Conservation (phyloP, 2,888 invertebrate genomes). For the Amblyjoppa proteus region DNA sequence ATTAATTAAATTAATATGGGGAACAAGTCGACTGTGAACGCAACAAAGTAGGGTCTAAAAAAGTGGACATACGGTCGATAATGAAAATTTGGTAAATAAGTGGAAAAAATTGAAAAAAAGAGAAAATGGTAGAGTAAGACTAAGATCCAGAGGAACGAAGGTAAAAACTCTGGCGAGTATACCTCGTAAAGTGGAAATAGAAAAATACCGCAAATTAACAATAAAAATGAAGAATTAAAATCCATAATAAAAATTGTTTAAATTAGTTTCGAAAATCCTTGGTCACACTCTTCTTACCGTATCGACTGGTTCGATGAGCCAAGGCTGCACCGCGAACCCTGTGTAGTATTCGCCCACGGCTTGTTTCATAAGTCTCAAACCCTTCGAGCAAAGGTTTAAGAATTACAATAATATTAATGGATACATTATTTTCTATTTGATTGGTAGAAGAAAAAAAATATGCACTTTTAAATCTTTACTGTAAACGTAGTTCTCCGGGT, state of each 20-base stretch:
- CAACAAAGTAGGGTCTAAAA: too few relatives aligned
- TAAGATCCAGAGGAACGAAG: too few relatives aligned
- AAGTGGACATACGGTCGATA: too few relatives aligned
- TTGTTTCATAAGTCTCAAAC: conserved; percentile 78
- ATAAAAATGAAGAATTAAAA: not conserved
- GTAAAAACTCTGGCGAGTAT: too few relatives aligned
- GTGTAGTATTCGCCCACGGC: conserved; percentile 73
- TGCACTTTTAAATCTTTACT: conserved; percentile 75
- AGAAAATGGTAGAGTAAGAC: too few relatives aligned
- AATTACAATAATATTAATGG: not conserved
- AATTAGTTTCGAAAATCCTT: not conserved
- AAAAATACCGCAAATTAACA: not conserved
- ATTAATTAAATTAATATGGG: too few relatives aligned
- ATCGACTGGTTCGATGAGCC: conserved; percentile 78
- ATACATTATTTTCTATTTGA: not conserved
- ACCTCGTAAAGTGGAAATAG: not conserved
- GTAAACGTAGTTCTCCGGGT: conserved; percentile 75
- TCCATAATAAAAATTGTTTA: not conserved
- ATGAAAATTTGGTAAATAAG: too few relatives aligned
- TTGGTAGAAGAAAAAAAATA: not conserved
- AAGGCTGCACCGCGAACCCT: conserved; percentile 79
- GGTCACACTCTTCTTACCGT: conserved; percentile 69
- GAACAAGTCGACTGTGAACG: too few relatives aligned
- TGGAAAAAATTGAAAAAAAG: too few relatives aligned
- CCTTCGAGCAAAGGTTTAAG: conserved; percentile 68